A percentile compares a stretch with the other conserved stretches of the same genome.
phyloP scores from a whole-genome alignment of 2,797 vertebrate species.

The Cichlasoma orientale region DNA sequence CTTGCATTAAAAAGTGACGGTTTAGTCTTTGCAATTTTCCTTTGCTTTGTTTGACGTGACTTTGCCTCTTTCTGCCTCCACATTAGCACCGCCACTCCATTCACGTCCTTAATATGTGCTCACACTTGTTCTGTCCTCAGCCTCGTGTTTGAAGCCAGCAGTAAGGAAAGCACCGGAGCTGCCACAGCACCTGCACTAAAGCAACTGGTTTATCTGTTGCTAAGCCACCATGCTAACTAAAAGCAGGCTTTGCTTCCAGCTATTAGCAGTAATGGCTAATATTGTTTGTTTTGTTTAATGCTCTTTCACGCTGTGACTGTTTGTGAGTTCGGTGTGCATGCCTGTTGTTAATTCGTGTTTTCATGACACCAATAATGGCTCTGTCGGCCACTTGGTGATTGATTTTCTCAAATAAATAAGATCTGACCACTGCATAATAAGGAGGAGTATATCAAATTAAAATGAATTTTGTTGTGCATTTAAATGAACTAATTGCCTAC shows the following conservation, averaged over 20 bases:
- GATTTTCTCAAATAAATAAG: conserved; percentile 27
- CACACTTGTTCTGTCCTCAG: not conserved
- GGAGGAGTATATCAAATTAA: conserved; percentile 2
- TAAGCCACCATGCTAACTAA: conserved; percentile 67
- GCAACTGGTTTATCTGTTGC: conserved; percentile 68
- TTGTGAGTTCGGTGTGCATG: conserved; percentile 16
- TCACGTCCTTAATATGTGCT: conserved; percentile 5
- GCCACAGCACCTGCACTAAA: conserved; percentile 32
- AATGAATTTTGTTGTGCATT: conserved; percentile 1
- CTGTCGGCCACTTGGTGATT: conserved; percentile 9
- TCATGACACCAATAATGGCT: not conserved
- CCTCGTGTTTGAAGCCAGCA: conserved; percentile 23
- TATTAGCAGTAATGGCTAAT: conserved; percentile 24
- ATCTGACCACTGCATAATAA: not conserved
- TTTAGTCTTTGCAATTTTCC: too few species aligned
- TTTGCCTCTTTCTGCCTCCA: not conserved
- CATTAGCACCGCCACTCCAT: not conserved
- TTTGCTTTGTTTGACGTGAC: not conserved
- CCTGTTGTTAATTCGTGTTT: conserved; percentile 9
- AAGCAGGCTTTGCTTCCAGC: conserved; percentile 48
- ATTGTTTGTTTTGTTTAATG: not conserved
- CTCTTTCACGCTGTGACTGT: conserved; percentile 7
- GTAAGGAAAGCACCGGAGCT: conserved; percentile 15
- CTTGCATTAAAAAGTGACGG: too few species aligned
- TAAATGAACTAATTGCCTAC: conserved; percentile 10